Evolutionary conservation across 2,113 vertebrate species (phyloP).

Genomic region (Mastomys coucha): DNA sequence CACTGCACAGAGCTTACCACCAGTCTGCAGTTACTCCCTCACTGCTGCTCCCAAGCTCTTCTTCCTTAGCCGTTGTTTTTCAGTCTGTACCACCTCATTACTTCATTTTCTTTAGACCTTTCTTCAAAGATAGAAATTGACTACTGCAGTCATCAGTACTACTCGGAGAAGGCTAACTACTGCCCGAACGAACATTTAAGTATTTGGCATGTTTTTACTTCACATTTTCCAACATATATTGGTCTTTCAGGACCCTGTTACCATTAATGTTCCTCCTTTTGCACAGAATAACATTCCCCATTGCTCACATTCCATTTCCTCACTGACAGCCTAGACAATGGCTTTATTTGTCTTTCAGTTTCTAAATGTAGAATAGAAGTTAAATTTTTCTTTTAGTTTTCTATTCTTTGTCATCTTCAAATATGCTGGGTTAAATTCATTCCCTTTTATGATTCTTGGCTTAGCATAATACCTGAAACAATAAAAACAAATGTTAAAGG

Average conservation of each 20-base stretch:
- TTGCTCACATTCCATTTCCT: neutral
- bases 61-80: neutral
- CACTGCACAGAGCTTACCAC: neutral
- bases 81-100: neutral
- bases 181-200: neutral
- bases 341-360: neutral
- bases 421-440: neutral
- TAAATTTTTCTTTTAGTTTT: conserved; percentile 26
- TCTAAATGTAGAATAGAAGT: neutral
- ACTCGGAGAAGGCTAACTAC: neutral
- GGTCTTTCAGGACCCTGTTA: neutral
- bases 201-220: neutral
- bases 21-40: neutral
- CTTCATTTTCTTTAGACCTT: conserved; percentile 29
- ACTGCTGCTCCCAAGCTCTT: neutral
- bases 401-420: neutral
- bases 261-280: conserved; percentile 19
- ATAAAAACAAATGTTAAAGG: neutral
- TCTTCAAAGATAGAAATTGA: neutral
- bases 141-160: neutral
- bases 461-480: neutral
- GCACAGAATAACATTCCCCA: neutral
- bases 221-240: neutral
- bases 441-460: conserved; percentile 12
- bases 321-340: neutral